These are phyloP conservation scores for Pemphigus obesinymphae DNA, from an alignment of 1,140 invertebrate species.

Conservation along the genomic window DNA sequence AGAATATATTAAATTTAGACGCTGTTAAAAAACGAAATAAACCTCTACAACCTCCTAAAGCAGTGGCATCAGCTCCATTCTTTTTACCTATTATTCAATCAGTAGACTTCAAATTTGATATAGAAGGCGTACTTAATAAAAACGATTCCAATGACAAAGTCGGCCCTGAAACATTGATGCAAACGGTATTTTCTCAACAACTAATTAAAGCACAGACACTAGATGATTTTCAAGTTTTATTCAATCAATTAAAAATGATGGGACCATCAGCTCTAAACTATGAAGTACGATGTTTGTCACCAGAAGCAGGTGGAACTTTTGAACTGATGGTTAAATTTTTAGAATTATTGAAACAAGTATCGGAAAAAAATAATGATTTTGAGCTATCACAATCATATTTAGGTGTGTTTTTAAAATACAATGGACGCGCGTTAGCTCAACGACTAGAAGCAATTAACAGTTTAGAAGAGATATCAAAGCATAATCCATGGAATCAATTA, in stretches of 20 bases:
- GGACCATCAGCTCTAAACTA: conserved; percentile 83
- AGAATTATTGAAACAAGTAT: conserved; percentile 65
- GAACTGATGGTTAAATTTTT: conserved; percentile 75
- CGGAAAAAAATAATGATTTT: conserved; percentile 76
- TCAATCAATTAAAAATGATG: conserved; percentile 73
- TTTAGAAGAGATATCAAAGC: not conserved
- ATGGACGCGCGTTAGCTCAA: not conserved
- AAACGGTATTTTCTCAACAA: conserved; percentile 63
- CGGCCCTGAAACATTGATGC: conserved; percentile 54
- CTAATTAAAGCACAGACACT: conserved; percentile 52
- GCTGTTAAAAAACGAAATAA: conserved; percentile 87
- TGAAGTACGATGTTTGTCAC: conserved; percentile 77
- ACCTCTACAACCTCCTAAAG: conserved; percentile 75
- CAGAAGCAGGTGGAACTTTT: conserved; percentile 67
- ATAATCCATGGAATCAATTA: not conserved
- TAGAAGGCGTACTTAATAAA: conserved; percentile 54
- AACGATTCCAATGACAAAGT: conserved; percentile 44
- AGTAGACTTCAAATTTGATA: conserved; percentile 75
- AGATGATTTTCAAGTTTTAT: conserved; percentile 55
- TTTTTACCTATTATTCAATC: conserved; percentile 88
- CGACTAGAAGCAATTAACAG: not conserved
- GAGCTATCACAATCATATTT: conserved; percentile 90
- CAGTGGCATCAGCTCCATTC: conserved; percentile 84
- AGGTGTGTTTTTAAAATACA: conserved; percentile 76
- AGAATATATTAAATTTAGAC: conserved; percentile 87